Evolutionary conservation across 1,140 invertebrate genomes (phyloP).

Genomic region (Cydia amplana): DNA sequence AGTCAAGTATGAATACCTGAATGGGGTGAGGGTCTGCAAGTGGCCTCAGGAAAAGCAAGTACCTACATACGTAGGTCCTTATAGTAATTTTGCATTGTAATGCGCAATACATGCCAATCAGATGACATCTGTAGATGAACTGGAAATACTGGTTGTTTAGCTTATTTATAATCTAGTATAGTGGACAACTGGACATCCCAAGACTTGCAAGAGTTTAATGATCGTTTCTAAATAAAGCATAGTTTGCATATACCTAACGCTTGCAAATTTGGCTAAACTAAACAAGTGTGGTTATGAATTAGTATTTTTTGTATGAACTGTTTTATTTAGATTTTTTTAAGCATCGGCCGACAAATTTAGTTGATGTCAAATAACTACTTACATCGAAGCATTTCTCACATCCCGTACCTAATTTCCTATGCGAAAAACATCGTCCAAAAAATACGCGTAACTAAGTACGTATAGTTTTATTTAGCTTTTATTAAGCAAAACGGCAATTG

Average conservation of each 20-base stretch:
- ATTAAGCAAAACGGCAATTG: background rate
- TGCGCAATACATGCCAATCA: background rate
- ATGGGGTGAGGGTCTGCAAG: slow-evolving; percentile 60
- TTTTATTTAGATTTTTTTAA: background rate
- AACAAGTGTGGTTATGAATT: too few species aligned
- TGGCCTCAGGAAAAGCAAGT: slow-evolving; percentile 42
- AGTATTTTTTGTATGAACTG: too few species aligned
- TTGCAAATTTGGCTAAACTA: background rate
- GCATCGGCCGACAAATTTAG: background rate
- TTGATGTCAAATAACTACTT: background rate
- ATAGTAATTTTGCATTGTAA: slow-evolving; percentile 3
- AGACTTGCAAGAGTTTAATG: background rate
- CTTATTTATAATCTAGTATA: background rate
- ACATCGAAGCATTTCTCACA: background rate
- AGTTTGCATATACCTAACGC: background rate
- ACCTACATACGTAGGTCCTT: background rate
- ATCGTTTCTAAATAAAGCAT: background rate
- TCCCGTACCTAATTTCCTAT: background rate
- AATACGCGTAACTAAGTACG: too few species aligned
- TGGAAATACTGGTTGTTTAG: slow-evolving; percentile 17
- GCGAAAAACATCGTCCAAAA: too few species aligned
- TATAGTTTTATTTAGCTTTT: background rate
- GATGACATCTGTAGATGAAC: slow-evolving; percentile 4
- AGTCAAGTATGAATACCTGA: slow-evolving; percentile 36
- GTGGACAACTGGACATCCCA: background rate